Evolutionary conservation across 2,797 vertebrate genomes (phyloP), one percentile per base, ranked within the genome.

Genomic region (Limnodromus scolopaceus): DNA sequence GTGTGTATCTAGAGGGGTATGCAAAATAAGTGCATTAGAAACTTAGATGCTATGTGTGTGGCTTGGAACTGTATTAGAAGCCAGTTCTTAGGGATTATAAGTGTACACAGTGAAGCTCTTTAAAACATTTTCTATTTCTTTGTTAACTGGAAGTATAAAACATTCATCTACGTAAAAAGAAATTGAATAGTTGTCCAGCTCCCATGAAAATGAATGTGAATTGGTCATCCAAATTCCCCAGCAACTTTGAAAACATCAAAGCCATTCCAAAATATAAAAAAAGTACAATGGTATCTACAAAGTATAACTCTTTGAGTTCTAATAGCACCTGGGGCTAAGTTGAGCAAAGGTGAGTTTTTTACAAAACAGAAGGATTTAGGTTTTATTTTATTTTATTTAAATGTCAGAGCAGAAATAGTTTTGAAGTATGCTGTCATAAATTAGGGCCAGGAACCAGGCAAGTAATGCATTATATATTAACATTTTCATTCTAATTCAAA

Each of bases 401-500:
- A 80, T 84, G 20, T 91, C 68, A 85, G 34, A 90, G 54, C 17
- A 90, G 51, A 89, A 82, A 38, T 58, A 94, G 49, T 70, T 77
- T 84, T 89, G 30, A 78, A 69, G 22, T 69, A 88, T 87, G 55
- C 41, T 91, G 28, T 87, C 92, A 83, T 69, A 89, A 92, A 93
- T 92, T 94, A 94, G 39, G 46, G 53, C 78, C 55, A 53, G 49
- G 53, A 97, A 85, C 49, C n/a, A 93, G 55, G 61, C 48, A 94
- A 72, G 36, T 55, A 96, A 78, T 69, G 51, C 65, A 87, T 61
- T 81, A 60, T 57, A 72, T 90, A 91, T 84, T 86, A 89, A 86
- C 20, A 87, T 97, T 98, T 96, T 96, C 38, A 66, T 92, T 61
- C 71, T 96, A 79, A 69, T 83, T 91, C 61, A 87, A 71, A 76